These are phyloP conservation scores for Hedya salicella DNA, from an alignment of 2,888 invertebrate genomes.

Conservation along the genomic window DNA sequence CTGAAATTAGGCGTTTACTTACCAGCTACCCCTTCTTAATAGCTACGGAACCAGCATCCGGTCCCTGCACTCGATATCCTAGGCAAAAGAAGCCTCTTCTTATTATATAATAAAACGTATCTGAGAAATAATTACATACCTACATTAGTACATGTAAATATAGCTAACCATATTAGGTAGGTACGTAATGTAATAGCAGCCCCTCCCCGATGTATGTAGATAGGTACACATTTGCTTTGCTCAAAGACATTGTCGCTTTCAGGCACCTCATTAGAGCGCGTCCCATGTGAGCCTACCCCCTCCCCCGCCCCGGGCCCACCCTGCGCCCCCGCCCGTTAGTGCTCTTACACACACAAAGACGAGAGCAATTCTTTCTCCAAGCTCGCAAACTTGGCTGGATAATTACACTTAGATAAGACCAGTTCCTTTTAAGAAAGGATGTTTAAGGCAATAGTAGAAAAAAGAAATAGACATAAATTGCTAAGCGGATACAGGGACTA, in stretches of 20 bases:
- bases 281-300: conserved; percentile 82
- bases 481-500: conserved; percentile 15
- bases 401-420: conserved; percentile 77
- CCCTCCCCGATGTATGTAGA: conserved; percentile 74
- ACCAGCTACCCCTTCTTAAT: conserved; percentile 26
- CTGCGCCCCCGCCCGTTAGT: conserved; percentile 45
- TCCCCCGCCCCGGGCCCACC: conserved; percentile 52
- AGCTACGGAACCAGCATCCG: conserved; percentile 16
- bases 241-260: conserved; percentile 85
- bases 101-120: conserved; percentile 39
- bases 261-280: conserved; percentile 85
- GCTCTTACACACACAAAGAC: conserved; percentile 64
- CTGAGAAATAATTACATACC: conserved; percentile 39
- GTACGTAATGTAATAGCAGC: conserved; percentile 57
- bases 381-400: conserved; percentile 81
- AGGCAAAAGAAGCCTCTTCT: conserved; percentile 26
- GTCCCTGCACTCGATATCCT: conserved; percentile 17
- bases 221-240: conserved; percentile 84
- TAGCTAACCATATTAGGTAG: conserved; percentile 54
- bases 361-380: conserved; percentile 80
- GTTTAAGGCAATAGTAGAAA: conserved; percentile 32
- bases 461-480: conserved; percentile 19
- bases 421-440: conserved; percentile 40
- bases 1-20: conserved; percentile 21
- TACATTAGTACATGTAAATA: conserved; percentile 41